A percentile compares a stretch with the other conserved stretches of the same genome.
Conservation (phyloP, 2,797 vertebrate genomes). For the Chelonia mydas region DNA sequence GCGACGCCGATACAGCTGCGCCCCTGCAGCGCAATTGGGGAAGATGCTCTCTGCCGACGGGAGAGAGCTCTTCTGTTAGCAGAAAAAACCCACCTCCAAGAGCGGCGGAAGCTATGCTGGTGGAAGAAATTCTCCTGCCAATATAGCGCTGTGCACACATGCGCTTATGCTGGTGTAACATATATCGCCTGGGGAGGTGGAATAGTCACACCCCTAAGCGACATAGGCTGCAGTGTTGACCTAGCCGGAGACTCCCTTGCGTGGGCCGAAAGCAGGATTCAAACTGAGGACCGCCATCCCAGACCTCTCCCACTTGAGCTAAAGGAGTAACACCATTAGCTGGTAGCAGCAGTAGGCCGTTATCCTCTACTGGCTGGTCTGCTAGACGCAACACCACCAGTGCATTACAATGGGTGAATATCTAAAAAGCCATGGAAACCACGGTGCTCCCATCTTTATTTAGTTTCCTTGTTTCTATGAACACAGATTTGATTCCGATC, state of each 20-base stretch:
- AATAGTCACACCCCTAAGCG: too few relatives aligned
- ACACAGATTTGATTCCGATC: neutral
- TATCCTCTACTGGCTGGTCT: neutral
- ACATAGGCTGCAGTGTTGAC: too few relatives aligned
- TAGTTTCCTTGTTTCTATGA: neutral
- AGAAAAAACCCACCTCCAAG: too few relatives aligned
- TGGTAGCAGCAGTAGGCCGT: neutral
- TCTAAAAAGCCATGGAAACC: neutral
- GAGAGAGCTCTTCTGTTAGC: too few relatives aligned
- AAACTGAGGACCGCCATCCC: neutral
- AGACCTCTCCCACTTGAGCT: neutral
- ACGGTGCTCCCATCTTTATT: neutral
- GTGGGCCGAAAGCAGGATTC: neutral
- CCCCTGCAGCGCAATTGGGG: too few relatives aligned
- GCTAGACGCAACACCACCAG: neutral
- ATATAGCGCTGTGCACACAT: too few relatives aligned
- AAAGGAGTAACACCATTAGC: neutral
- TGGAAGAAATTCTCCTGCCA: too few relatives aligned
- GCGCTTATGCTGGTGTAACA: too few relatives aligned
- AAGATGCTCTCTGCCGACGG: too few relatives aligned
- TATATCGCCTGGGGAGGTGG: too few relatives aligned
- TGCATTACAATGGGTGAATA: neutral
- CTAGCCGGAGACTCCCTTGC: neutral
- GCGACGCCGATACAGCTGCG: too few relatives aligned
- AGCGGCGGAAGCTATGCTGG: too few relatives aligned